Percentiles rank a stretch among this genome's conserved stretches.
phyloP scores from a whole-genome alignment of 2,888 invertebrate genomes.

The Dione juno region DNA sequence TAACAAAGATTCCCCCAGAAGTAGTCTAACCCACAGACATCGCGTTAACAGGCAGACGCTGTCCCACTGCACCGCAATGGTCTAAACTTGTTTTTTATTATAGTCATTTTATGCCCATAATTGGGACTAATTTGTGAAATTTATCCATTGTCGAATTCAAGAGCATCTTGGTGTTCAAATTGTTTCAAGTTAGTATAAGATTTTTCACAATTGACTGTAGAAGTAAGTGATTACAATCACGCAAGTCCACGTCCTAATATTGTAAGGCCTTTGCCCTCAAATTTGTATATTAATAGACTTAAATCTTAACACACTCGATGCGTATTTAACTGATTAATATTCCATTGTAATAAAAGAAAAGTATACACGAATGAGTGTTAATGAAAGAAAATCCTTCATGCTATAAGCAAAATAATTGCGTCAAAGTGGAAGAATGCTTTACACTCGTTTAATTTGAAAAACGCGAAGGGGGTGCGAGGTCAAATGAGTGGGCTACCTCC shows the following conservation, averaged over 20 bases:
- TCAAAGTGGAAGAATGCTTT: constrained; percentile 61
- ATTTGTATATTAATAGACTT: constrained; percentile 36
- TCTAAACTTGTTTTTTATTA: too few relatives aligned
- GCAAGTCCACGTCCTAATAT: constrained; percentile 32
- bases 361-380: constrained; percentile 35
- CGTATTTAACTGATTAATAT: constrained; percentile 27
- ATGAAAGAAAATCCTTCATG: constrained; percentile 54
- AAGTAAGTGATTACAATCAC: constrained; percentile 32
- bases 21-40: too few relatives aligned
- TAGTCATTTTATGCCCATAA: too few relatives aligned
- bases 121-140: too few relatives aligned
- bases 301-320: constrained; percentile 24
- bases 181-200: not conserved
- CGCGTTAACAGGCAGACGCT: too few relatives aligned
- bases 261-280: constrained; percentile 39
- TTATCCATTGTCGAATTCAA: not conserved
- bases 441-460: constrained; percentile 79
- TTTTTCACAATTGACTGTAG: not conserved
- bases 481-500: constrained; percentile 78
- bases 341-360: constrained; percentile 34
- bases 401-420: constrained; percentile 67
- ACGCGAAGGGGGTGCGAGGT: constrained; percentile 83
- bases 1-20: too few relatives aligned
- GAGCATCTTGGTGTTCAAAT: not conserved
- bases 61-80: too few relatives aligned